These are phyloP conservation scores for Phalera bucephala DNA, from an alignment of 2,888 invertebrate species.

Conservation along the genomic window DNA sequence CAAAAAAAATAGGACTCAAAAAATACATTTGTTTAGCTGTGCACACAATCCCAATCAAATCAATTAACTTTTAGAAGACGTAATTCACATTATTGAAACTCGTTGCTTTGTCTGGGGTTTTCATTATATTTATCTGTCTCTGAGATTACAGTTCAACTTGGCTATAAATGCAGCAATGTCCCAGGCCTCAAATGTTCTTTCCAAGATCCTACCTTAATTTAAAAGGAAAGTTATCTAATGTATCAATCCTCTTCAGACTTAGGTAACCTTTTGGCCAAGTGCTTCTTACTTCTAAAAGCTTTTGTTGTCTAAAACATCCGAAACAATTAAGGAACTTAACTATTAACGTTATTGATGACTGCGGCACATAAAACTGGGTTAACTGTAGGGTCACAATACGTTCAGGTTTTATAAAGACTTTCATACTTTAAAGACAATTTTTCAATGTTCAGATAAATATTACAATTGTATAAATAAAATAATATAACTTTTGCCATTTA, in stretches of 20 bases:
- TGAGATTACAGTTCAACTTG: too few species aligned
- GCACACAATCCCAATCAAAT: neutral
- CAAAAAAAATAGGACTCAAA: too few species aligned
- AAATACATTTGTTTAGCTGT: too few species aligned
- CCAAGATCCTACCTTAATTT: neutral
- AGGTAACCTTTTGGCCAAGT: neutral
- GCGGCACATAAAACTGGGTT: conserved; percentile 12
- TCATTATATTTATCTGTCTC: too few species aligned
- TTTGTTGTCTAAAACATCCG: conserved; percentile 9
- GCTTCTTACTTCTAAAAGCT: neutral
- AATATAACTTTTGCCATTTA: too few species aligned
- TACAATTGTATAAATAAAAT: too few species aligned
- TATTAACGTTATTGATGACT: conserved; percentile 7
- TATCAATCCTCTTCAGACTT: neutral
- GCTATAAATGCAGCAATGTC: too few species aligned
- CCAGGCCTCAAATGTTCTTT: too few species aligned
- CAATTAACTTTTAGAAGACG: neutral
- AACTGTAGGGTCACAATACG: neutral
- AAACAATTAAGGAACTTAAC: conserved; percentile 19
- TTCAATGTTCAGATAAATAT: neutral
- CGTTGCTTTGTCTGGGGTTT: too few species aligned
- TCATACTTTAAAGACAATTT: neutral
- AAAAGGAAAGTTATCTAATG: neutral
- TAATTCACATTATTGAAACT: too few species aligned
- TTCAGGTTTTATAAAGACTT: neutral